These are phyloP conservation scores for Cladopsammia gracilis DNA, from an alignment of 64 coral and sea anemone species.

Conservation along the genomic window DNA sequence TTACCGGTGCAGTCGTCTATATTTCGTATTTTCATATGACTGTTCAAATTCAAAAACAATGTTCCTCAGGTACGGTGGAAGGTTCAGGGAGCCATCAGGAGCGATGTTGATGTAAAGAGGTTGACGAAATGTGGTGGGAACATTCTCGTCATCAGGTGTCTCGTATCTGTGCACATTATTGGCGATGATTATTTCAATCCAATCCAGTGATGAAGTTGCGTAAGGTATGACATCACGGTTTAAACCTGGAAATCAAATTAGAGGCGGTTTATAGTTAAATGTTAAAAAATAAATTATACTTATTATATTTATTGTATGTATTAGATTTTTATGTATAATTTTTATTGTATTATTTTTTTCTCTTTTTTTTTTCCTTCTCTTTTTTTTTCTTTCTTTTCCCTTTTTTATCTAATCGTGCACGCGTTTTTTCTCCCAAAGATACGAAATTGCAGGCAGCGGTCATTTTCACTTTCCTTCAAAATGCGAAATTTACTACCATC, in stretches of 20 bases:
- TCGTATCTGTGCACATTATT: neutral
- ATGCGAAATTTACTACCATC: too few species aligned
- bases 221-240: neutral
- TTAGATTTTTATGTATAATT: too few species aligned
- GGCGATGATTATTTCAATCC: neutral
- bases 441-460: too few species aligned
- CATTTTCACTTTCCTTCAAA: too few species aligned
- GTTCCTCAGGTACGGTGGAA: neutral
- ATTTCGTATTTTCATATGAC: neutral
- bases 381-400: too few species aligned
- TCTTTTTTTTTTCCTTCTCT: too few species aligned
- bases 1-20: neutral
- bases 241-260: neutral
- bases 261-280: too few species aligned
- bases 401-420: too few species aligned
- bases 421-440: too few species aligned
- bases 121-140: neutral
- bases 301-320: too few species aligned
- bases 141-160: neutral
- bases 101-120: constrained; percentile 9
- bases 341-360: too few species aligned
- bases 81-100: neutral
- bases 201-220: neutral
- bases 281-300: too few species aligned
- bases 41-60: constrained; percentile 1